Base-by-base conservation (phyloP, 2,888 invertebrate species). In the Glaucopsyche alexis region DNA sequence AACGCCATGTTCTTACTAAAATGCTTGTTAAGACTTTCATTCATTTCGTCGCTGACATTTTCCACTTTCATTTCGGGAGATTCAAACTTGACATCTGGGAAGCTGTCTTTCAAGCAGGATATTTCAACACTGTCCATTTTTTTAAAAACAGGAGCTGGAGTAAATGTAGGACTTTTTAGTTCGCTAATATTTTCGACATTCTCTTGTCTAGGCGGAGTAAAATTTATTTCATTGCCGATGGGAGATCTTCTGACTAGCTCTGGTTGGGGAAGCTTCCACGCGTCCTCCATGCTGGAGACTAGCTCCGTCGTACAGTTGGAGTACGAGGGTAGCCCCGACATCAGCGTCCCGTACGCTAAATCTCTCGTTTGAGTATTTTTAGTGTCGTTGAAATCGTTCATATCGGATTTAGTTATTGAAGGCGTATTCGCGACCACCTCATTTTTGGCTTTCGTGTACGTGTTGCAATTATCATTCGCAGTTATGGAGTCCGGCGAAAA, bases 401-500 rank as follows among this genome's bases (percentile, higher is more conserved):
- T 73, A 47, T 90, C 89, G 0, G 89, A 85, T 76, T 86, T 88
- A 0, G 87, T 87, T 29, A 83, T 75, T 13, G 88, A 86, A 14
- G 87, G 85, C 47, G 87, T 86, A 0, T 82, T 82, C 7, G 79
- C 82, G 16, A 82, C 80, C 19, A 78, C 80, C 38, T 90, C 90
- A 16, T 86, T 84, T 77, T 86, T 89, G 29, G 81, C 81, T 83
- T 91, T 92, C 75, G 91, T 92, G 75, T 90, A 92, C 14, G 92
- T 92, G 76, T 85, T 60, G 9, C 60, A 81, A 70, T 90, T 87
- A 73, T 87, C 88, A 80, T 91, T 87, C 4, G 86, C 90, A 0
- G 90, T 88, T 50, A 92, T 90, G 1, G 93, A 92, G 77, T 93
- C 92, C 0, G 91, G 90, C 0, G 91, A 88, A 80, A 91, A 91